These are phyloP conservation scores for Chloroceryle amazona DNA, from an alignment of 2,797 vertebrate genomes.

Conservation along the genomic window DNA sequence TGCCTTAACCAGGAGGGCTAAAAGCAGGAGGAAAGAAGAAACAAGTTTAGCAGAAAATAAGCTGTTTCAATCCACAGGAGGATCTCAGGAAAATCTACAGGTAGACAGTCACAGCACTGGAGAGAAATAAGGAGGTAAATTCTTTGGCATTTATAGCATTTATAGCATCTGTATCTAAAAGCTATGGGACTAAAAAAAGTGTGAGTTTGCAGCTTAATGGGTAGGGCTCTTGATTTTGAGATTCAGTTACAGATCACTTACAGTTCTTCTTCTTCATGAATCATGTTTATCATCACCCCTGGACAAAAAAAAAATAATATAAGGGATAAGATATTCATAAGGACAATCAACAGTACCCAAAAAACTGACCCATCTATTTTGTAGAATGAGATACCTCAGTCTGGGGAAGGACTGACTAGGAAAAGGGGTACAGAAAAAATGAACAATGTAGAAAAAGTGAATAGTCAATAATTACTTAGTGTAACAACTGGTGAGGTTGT, in stretches of 20 bases:
- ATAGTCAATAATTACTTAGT: neutral
- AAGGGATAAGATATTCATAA: neutral
- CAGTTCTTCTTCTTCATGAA: neutral
- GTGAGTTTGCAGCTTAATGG: neutral
- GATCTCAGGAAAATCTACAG: neutral
- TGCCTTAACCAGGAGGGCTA: neutral
- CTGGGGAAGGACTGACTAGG: neutral
- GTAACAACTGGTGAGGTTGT: neutral
- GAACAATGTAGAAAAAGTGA: neutral
- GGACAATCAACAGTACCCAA: fast-evolving
- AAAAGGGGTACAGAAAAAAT: neutral
- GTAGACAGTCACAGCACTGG: neutral
- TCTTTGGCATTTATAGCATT: neutral
- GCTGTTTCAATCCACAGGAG: neutral
- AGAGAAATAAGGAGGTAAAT: neutral
- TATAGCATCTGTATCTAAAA: neutral
- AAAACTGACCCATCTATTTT: neutral
- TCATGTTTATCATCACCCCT: neutral
- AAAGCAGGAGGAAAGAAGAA: neutral
- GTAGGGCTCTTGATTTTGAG: neutral
- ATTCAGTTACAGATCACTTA: neutral
- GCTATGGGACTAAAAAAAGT: neutral
- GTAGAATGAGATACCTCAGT: neutral
- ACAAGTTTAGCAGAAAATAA: neutral
- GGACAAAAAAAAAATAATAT: neutral